Evolutionary conservation across 92 coral and sea anemone genomes (phyloP).

Genomic region (Ricordea florida): DNA sequence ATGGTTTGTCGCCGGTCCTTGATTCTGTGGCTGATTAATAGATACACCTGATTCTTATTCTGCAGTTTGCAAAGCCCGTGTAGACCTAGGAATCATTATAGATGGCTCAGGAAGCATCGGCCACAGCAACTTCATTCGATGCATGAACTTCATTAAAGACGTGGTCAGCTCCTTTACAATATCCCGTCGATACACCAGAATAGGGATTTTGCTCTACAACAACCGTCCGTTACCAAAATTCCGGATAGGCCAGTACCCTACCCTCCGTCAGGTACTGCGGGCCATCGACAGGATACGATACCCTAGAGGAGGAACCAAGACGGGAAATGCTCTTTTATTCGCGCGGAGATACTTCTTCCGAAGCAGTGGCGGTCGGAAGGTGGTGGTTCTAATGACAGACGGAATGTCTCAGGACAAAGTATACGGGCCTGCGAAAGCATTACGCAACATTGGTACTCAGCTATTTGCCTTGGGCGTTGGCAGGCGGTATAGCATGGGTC

Average conservation of each 20-base stretch:
- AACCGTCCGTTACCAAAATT: constrained; percentile 54
- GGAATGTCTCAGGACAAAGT: constrained; percentile 79
- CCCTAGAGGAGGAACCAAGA: constrained; percentile 86
- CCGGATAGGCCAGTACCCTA: constrained; percentile 35
- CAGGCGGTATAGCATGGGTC: constrained; percentile 42
- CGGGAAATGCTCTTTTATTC: constrained; percentile 71
- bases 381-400: constrained; percentile 74
- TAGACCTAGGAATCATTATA: constrained; percentile 76
- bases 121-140: constrained; percentile 52
- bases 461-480: constrained; percentile 79
- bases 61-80: constrained; percentile 61
- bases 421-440: constrained; percentile 46
- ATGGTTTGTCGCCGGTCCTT: too few species aligned
- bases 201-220: constrained; percentile 72
- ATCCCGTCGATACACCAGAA: constrained; percentile 54
- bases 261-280: constrained; percentile 28
- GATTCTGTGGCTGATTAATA: too few species aligned
- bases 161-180: constrained; percentile 73
- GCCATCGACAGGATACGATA: constrained; percentile 62
- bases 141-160: constrained; percentile 65
- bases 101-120: constrained; percentile 87
- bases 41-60: not conserved
- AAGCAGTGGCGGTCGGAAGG: constrained; percentile 48
- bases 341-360: constrained; percentile 59
- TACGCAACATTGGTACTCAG: constrained; percentile 67